Evolutionary conservation across 1,140 invertebrate genomes (phyloP), one percentile per base, ranked within the genome.

Genomic region (Drosophila varians): DNA sequence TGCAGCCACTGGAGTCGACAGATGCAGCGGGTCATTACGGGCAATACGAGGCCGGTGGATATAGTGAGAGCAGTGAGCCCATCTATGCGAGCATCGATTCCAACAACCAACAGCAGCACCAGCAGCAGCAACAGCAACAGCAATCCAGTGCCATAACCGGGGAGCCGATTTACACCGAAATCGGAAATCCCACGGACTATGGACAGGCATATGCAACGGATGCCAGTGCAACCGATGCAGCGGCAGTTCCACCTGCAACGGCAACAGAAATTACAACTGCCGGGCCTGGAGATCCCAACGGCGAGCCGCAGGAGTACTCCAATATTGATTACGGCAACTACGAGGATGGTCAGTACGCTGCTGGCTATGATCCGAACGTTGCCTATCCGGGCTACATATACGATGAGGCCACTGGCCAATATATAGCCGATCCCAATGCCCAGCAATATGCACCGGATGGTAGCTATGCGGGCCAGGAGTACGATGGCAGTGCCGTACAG

Each of bases 321-420:
- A 89, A 89, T 62, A 79, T 88, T 69, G 84, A 89, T 71, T 90
- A 90, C 31, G 52, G 68, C 56, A 90, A 90, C 73, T 90, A 90
- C 51, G 89, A 90, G 75, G 68, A 74, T 5, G 46, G 58, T 1
- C 78, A 90, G 26, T 90, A 90, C 52, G 65, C 47, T 42, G 60
- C 64, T 21, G 77, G 74, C 54, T 90, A 90, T 56, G 88, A 90
- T 82, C 89, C 84, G 31, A 87, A 86, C 46, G 38, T 42, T 7
- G 74, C 77, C 57, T 90, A 91, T 74, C 87, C 87, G 43, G 88
- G 87, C 38, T 90, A 91, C 60, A 90, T 78, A 65, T 90, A 91
- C 60, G 89, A 90, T 51, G 84, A 90, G 72, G 38, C 75, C 8
- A 90, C 68, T 3, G 89, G 89, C 8, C 82, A 90, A 62, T 90